These are phyloP conservation scores for Adelphocoris suturalis DNA, from an alignment of 2,888 invertebrate genomes.

Conservation along the genomic window DNA sequence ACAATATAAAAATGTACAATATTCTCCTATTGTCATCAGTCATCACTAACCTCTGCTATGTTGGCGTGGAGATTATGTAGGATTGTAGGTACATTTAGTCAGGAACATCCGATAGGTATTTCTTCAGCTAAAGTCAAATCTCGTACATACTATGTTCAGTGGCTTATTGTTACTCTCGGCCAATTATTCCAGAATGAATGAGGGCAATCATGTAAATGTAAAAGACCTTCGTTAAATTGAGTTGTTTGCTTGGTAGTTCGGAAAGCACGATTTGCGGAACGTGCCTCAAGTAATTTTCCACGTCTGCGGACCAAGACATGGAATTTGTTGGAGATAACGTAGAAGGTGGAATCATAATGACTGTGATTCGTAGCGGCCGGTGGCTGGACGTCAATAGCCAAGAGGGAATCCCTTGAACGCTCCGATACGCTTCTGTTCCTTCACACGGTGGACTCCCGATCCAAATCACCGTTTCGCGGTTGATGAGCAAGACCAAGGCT, in stretches of 20 bases:
- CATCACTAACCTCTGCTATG: too few relatives aligned
- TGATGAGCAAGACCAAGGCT: constrained; percentile 19
- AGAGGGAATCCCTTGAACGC: constrained; percentile 37
- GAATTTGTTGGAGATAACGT: constrained; percentile 1
- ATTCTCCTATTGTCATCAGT: too few relatives aligned
- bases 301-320: constrained; percentile 15
- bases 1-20: too few relatives aligned
- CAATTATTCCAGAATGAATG: too few relatives aligned
- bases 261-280: background rate
- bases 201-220: too few relatives aligned
- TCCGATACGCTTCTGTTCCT: constrained; percentile 31
- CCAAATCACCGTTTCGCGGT: constrained; percentile 23
- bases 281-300: background rate
- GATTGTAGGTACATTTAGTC: too few relatives aligned
- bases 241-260: background rate
- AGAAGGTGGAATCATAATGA: background rate
- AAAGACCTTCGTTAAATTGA: too few relatives aligned
- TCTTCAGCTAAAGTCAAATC: too few relatives aligned
- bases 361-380: background rate
- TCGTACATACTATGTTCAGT: too few relatives aligned
- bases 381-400: constrained; percentile 20
- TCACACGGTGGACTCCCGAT: constrained; percentile 3
- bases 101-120: too few relatives aligned
- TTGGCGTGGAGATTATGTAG: too few relatives aligned
- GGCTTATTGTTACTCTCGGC: too few relatives aligned